Percentiles rank a stretch among this genome's conserved stretches.
Evolutionary conservation across 2,888 invertebrate genomes (phyloP).

Genomic region (Cactoblastis cactorum): DNA sequence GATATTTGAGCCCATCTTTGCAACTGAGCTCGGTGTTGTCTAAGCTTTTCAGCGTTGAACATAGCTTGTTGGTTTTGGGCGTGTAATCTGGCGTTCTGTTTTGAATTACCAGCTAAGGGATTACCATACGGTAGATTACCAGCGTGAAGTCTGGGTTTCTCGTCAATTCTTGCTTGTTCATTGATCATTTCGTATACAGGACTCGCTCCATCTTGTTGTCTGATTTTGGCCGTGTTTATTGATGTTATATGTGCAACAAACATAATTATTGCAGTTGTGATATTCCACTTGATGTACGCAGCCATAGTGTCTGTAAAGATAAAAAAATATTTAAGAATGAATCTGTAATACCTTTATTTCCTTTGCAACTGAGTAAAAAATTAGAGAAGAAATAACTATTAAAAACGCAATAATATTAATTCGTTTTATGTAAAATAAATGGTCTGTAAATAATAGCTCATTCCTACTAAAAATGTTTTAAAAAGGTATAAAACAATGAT

Average conservation of each 20-base stretch:
- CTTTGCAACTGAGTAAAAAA: background rate
- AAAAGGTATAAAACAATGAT: too few species aligned
- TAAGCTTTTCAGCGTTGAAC: constrained; percentile 66
- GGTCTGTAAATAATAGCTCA: too few species aligned
- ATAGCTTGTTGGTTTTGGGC: constrained; percentile 72
- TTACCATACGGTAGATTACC: constrained; percentile 55
- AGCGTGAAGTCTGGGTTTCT: constrained; percentile 37
- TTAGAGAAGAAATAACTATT: too few species aligned
- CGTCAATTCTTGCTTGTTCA: constrained; percentile 64
- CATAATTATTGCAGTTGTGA: constrained; percentile 34
- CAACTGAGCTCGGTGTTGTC: constrained; percentile 67
- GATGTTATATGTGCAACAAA: constrained; percentile 39
- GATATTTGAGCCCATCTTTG: constrained; percentile 60
- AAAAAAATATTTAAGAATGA: constrained; percentile 14
- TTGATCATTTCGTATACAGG: constrained; percentile 64
- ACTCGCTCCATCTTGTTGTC: constrained; percentile 30
- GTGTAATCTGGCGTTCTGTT: constrained; percentile 60
- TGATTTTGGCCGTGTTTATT: constrained; percentile 41
- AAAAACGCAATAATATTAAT: too few species aligned
- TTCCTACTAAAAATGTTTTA: too few species aligned
- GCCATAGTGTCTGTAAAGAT: constrained; percentile 56
- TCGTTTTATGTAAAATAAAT: too few species aligned
- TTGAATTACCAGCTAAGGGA: constrained; percentile 62
- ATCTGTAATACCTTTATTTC: background rate
- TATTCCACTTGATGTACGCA: constrained; percentile 17